Evolutionary conservation across 2,797 vertebrate species (phyloP).

Genomic region (Siniperca undulata): DNA sequence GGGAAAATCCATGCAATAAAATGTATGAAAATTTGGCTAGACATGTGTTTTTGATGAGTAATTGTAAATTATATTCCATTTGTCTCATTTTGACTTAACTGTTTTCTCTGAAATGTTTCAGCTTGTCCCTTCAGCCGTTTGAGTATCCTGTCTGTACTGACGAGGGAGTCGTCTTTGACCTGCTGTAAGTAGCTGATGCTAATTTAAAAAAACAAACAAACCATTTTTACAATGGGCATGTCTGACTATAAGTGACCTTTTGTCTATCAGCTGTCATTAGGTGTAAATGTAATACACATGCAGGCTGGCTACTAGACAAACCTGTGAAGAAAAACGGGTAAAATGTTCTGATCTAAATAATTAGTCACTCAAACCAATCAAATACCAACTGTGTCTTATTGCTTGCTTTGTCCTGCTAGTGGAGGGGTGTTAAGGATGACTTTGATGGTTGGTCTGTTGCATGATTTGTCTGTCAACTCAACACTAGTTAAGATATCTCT

Average conservation of each 20-base stretch:
- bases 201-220: not conserved
- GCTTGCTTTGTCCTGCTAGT: not conserved
- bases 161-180: conserved; percentile 94
- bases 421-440: not conserved
- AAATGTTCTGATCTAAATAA: not conserved
- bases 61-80: not conserved
- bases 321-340: not conserved
- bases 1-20: not conserved
- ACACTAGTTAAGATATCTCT: not conserved
- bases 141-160: conserved; percentile 95
- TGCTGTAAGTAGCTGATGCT: conserved; percentile 89
- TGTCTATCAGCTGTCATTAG: not conserved
- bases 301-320: not conserved
- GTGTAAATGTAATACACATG: not conserved
- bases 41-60: not conserved
- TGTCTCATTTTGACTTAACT: not conserved
- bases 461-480: not conserved
- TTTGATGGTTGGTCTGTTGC: not conserved
- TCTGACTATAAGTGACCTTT: not conserved
- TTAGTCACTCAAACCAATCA: not conserved
- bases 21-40: not conserved
- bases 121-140: conserved; percentile 96
- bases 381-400: not conserved
- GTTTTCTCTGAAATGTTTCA: conserved; percentile 65
- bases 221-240: not conserved